Evolutionary conservation across 2,797 vertebrate genomes (phyloP), one percentile per base, ranked within the genome.

Genomic region (Brachyalestes nurse): DNA sequence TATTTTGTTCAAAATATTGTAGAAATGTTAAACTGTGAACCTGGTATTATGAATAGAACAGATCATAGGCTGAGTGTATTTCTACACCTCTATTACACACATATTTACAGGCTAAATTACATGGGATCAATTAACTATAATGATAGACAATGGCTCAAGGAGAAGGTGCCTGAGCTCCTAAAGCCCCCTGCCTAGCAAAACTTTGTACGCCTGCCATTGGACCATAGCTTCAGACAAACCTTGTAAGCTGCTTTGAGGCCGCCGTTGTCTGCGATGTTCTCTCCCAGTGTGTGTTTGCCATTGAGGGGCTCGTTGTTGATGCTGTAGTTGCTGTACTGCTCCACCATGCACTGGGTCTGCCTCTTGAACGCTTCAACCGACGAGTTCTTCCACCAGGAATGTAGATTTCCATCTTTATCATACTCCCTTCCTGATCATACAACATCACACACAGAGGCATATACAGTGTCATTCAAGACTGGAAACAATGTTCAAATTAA

Each of bases 341-440:
- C 95, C 86, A 97, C 96, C 96, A 99, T 97, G 88, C 98, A 99
- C 28, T 93, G 94, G 0, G 97, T 96, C 91, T 99, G 97, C 71
- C 77, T 92, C 91, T 97, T 98, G 90, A 99, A 99, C n/a, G 97
- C 97, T 87, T 97, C 96, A 84, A 99, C 96, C 0, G 97, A 99
- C 0, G 97, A 96, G 87, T 99, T 98, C 89, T 97, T 97, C 98
- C 98, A 99, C 98, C 98, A 99, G 0, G 96, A 93, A n/a, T 97
- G 96, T 10, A 99, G 90, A 89, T 99, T 99, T 58, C 98, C 98
- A 0, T 99, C 96, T 86, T 98, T 99, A 88, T 99, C 98, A 0
- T 97, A 99, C 72, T 99, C 97, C 4, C 98, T 94, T 1, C 98
- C 98, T 99, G 91, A 9, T 23, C n/a, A 14, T 21, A n/a, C 62